Evolutionary conservation across 2,113 vertebrate genomes (phyloP).

Genomic region (Seriola quinqueradiata): DNA sequence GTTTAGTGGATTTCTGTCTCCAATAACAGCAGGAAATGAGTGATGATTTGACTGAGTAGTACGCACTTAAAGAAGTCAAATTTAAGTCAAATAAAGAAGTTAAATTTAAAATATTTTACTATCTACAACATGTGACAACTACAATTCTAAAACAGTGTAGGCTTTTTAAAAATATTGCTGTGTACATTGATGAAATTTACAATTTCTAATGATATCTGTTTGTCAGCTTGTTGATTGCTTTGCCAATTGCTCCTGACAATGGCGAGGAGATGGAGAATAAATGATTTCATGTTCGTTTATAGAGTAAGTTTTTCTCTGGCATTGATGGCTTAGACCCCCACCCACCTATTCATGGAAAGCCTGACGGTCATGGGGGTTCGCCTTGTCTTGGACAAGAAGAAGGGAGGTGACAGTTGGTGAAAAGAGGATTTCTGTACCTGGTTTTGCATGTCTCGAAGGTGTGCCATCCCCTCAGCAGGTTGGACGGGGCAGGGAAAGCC

Average conservation of each 20-base stretch:
- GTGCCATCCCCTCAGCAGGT: slow-evolving; percentile 79
- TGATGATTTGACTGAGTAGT: slow-evolving; percentile 13
- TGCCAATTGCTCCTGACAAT: not conserved
- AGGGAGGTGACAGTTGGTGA: slow-evolving; percentile 69
- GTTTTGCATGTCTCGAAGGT: slow-evolving; percentile 85
- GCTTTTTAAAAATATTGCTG: not conserved
- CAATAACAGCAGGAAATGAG: slow-evolving; percentile 50
- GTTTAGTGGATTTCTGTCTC: slow-evolving; percentile 32
- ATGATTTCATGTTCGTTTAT: not conserved
- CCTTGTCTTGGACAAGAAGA: slow-evolving; percentile 42
- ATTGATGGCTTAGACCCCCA: slow-evolving; percentile 48
- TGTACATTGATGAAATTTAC: not conserved
- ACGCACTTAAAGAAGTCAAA: slow-evolving; percentile 1
- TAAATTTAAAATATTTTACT: not conserved
- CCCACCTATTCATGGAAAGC: slow-evolving; percentile 51
- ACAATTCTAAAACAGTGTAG: not conserved
- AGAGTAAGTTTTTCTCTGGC: not conserved
- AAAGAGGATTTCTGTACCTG: slow-evolving; percentile 78
- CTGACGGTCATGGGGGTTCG: slow-evolving; percentile 50
- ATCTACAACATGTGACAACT: not conserved
- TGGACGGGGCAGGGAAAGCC: slow-evolving; percentile 59
- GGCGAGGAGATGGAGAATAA: not conserved
- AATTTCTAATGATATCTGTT: not conserved
- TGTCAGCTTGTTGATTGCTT: not conserved
- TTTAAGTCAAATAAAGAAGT: too few species aligned